Conservation (phyloP, 2,797 vertebrate species). For the Gallinago stenura region DNA sequence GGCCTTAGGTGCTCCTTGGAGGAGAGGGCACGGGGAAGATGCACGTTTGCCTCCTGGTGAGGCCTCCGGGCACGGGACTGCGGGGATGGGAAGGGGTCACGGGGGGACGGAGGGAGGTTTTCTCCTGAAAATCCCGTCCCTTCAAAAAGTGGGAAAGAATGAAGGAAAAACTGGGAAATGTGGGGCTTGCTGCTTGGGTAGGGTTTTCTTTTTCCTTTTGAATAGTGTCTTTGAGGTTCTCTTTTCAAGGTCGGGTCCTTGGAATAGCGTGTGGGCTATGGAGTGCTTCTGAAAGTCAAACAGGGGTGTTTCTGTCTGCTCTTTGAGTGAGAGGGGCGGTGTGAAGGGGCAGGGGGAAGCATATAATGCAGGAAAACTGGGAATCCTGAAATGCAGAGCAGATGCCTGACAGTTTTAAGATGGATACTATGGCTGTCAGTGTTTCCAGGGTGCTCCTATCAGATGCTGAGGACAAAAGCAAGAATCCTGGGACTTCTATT, state of each 20-base stretch:
- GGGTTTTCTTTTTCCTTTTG: not conserved
- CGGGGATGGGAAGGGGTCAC: accelerated
- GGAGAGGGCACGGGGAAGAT: not conserved
- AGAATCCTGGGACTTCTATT: conserved; percentile 19
- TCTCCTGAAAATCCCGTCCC: not conserved
- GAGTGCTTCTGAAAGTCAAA: not conserved
- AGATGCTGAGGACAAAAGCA: conserved; percentile 51
- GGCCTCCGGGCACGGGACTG: not conserved
- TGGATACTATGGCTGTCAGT: not conserved
- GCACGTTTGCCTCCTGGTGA: accelerated
- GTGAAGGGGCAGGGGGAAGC: not conserved
- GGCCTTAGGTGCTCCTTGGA: not conserved
- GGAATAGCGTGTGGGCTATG: not conserved
- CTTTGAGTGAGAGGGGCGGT: accelerated
- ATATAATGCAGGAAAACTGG: not conserved
- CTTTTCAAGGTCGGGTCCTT: conserved; percentile 49
- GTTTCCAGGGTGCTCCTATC: conserved; percentile 4
- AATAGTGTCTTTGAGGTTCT: not conserved
- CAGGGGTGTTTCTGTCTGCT: accelerated
- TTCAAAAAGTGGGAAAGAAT: not conserved
- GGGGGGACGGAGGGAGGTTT: not conserved
- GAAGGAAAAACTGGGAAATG: too few species aligned
- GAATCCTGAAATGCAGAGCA: not conserved
- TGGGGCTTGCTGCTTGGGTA: accelerated
- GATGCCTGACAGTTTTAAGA: not conserved